Conservation (phyloP, 2,888 invertebrate species). For the Rhorus exstirpatorius region DNA sequence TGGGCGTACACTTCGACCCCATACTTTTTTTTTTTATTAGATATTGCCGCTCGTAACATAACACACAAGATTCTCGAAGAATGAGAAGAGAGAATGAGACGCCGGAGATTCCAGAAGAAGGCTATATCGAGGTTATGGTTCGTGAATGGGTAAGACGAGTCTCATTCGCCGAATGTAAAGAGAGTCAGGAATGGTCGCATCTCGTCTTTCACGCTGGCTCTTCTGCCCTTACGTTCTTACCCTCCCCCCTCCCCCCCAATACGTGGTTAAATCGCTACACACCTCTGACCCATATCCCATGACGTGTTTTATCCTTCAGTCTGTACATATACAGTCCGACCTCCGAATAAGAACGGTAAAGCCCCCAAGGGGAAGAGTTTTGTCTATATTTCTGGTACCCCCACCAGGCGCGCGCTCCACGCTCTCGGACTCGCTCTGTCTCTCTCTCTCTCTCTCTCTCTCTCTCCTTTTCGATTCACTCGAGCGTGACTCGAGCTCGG, state of each 20-base stretch:
- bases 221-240: constrained; percentile 44
- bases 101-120: constrained; percentile 28
- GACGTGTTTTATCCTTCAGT: neutral
- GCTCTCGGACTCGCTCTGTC: too few species aligned
- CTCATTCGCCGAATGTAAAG: constrained; percentile 31
- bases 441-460: too few species aligned
- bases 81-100: constrained; percentile 56
- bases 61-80: constrained; percentile 72
- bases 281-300: constrained; percentile 22
- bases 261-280: constrained; percentile 48
- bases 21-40: constrained; percentile 79
- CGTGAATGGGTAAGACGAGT: constrained; percentile 51
- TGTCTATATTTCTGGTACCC: too few species aligned
- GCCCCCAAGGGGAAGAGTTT: too few species aligned
- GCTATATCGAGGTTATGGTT: constrained; percentile 59
- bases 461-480: too few species aligned
- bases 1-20: constrained; percentile 68
- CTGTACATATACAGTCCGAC: neutral
- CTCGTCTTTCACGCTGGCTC: neutral
- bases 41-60: constrained; percentile 79
- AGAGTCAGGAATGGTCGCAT: constrained; percentile 43
- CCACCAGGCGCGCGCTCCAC: too few species aligned
- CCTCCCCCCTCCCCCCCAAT: too few species aligned
- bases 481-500: too few species aligned
- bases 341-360: too few species aligned